Base-by-base conservation (phyloP, 2,888 invertebrate genomes). In the Pterostichus niger region DNA sequence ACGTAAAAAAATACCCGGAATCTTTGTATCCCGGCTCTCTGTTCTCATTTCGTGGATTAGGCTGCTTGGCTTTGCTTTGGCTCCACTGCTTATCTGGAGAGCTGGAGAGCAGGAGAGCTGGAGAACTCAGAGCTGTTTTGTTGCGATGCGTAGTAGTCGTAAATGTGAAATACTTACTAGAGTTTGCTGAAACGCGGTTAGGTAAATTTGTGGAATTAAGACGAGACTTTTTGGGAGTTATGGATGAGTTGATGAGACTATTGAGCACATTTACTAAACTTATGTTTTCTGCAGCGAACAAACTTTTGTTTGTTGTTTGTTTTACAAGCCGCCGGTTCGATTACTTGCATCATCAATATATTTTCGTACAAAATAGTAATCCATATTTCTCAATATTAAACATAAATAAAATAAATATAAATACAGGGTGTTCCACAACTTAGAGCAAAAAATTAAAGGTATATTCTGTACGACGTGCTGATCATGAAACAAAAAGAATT, bases 1-100 rank as follows among this genome's bases (percentile, higher is more conserved):
- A 83, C 73, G 83, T 83, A 83, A 83, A 83, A 83, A 83, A 83
- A 82, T 82, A 82, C 71, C 71, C 79, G 64, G 61, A 31, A 49
- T 79, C 31, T 49, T 44, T 33, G 59, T 59, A 54, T 44, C 71
- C n/a, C 6, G 31, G 52, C 75, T 52, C 52, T 64, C 64, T 33
- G 64, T 64, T 64, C 64, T 64, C 64, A 75, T 75, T 75, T 49
- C 52, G 75, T 24, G 75, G 75, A 75, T 75, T 75, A 75, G 75
- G 68, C 44, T 44, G 44, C 40, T 40, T 17, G 56, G 56, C 5
- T 5, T 4, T 49, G 49, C 5, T 10, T 49, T 13, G 49, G 24
- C 24, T 24, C 24, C 3, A 3, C 31, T 35, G 64, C 64, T 64
- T 64, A 64, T 64, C 64, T 64, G 40, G 9, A 40, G 40, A 40